Conservation (phyloP, 2,797 vertebrate species). For the Chaetophractus vellerosus region DNA sequence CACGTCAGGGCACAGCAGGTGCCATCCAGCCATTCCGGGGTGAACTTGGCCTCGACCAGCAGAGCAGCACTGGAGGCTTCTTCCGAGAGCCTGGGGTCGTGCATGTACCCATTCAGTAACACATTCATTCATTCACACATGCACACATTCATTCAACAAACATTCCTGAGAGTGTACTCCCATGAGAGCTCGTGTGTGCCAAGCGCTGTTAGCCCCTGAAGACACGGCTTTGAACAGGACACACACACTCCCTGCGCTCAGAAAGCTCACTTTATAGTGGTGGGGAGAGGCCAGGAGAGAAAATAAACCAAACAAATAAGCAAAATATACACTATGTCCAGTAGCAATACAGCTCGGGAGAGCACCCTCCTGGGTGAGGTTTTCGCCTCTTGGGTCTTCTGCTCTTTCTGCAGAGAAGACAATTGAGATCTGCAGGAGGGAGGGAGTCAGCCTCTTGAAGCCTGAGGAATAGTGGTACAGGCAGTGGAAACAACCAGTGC, state of each 20-base stretch:
- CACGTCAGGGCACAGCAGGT: accelerated
- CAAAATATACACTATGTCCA: accelerated
- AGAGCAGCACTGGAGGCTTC: background rate
- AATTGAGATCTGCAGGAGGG: background rate
- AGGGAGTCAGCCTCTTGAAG: background rate
- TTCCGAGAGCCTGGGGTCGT: background rate
- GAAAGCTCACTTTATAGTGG: accelerated
- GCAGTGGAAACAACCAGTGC: background rate
- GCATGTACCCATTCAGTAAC: background rate
- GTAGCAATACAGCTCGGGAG: background rate
- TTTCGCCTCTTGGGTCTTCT: background rate
- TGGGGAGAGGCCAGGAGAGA: background rate
- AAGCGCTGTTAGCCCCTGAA: accelerated
- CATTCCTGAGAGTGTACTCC: too few species aligned
- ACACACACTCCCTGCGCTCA: background rate
- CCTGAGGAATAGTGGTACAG: background rate
- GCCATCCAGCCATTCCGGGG: too few species aligned
- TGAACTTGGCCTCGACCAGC: background rate
- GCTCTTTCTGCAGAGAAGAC: background rate
- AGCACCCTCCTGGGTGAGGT: background rate
- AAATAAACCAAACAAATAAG: background rate
- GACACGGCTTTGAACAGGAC: background rate
- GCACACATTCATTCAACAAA: too few species aligned
- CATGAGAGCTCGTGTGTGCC: too few species aligned
- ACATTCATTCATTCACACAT: background rate